Evolutionary conservation across 2,888 invertebrate genomes (phyloP).

Genomic region (Epistrophella euchroma): DNA sequence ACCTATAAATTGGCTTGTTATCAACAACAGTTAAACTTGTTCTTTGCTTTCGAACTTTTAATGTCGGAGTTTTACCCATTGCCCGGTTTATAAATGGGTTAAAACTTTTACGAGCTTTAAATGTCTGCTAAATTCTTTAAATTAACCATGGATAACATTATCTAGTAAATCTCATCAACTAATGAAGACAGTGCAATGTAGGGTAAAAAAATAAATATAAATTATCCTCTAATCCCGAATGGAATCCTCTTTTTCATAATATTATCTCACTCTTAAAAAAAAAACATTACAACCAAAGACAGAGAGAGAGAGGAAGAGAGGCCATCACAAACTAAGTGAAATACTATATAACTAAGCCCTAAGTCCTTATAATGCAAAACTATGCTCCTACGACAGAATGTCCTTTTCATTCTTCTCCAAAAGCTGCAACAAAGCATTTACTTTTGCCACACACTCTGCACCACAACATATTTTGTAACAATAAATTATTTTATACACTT

Average conservation of each 20-base stretch:
- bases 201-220: not conserved
- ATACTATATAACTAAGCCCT: constrained; percentile 18
- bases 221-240: not conserved
- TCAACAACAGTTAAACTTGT: too few species aligned
- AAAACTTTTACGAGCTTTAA: not conserved
- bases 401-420: not conserved
- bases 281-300: not conserved
- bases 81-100: not conserved
- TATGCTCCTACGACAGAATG: constrained; percentile 7
- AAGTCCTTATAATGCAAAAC: constrained; percentile 22
- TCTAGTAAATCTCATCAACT: not conserved
- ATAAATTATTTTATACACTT: constrained; percentile 55
- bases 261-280: constrained; percentile 9
- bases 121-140: not conserved
- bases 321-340: constrained; percentile 14
- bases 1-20: too few species aligned
- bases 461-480: constrained; percentile 50
- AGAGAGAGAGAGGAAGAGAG: too few species aligned
- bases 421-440: constrained; percentile 38
- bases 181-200: not conserved
- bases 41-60: too few species aligned
- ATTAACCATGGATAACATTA: not conserved
- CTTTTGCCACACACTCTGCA: constrained; percentile 27
- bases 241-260: constrained; percentile 15
- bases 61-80: too few species aligned